Base-by-base conservation (phyloP, 2,888 invertebrate species). In the Deilephila elpenor region DNA sequence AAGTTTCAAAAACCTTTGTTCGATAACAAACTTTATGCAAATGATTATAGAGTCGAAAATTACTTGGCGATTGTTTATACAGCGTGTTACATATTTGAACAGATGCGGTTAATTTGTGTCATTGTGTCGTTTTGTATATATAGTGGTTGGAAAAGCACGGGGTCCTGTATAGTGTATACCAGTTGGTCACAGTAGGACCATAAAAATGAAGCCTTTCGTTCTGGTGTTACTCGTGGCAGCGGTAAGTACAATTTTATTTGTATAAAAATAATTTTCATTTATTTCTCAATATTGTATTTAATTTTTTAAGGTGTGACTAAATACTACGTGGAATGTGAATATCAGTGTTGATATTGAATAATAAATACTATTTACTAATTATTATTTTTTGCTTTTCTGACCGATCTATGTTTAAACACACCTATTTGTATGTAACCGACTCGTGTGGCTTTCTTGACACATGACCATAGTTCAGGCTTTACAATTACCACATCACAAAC, bases 141-240 rank as follows among this genome's bases (percentile, higher is more conserved):
- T 91, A 92, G 82, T 77, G 77, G 85, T 79, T 56, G 59, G 17
- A 62, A 75, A 74, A 67, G 37, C 72, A 70, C 19, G 77, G 71
- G 75, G 76, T 83, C 79, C 89, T 92, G 93, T 93, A 93, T 93
- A 93, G 85, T 91, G 87, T 91, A 92, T 93, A 93, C 93, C 93
- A 88, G 78, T 88, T 88, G 91, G 92, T 91, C 88, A 72, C 19
- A 78, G 19, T 76, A 59, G 84, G 92, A 91, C 90, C 91, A 88
- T 79, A 88, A 91, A 81, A 82, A 94, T 94, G 94, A 83, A 92
- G 91, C 87, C 88, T 75, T 74, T 92, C 81, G 83, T 87, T 78
- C 83, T 93, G 87, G 88, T 92, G 77, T 82, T 93, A 75, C 82
- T 92, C 81, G 78, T 88, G 79, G 92, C 89, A 78, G 78, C 90